Conservation (phyloP, 2,888 invertebrate genomes). For the Resseliella maxima region DNA sequence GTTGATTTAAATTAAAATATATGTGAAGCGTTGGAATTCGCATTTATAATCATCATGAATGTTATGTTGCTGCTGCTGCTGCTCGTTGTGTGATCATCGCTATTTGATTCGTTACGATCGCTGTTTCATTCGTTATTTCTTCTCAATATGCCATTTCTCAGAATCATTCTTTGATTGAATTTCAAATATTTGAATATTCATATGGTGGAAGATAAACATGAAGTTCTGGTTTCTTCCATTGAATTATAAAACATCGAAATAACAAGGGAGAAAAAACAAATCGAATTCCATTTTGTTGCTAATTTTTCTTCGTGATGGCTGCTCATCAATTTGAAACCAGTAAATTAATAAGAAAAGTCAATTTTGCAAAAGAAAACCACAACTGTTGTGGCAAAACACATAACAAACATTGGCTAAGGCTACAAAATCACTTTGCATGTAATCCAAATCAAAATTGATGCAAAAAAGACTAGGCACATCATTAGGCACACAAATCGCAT, state of each 20-base stretch:
- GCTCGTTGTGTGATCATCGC: neutral
- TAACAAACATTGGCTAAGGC: constrained; percentile 28
- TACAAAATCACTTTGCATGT: constrained; percentile 43
- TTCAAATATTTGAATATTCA: neutral
- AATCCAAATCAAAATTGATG: constrained; percentile 10
- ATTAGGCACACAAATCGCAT: neutral
- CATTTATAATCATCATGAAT: constrained; percentile 10
- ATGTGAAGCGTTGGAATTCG: constrained; percentile 40
- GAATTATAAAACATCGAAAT: neutral
- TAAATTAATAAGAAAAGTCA: neutral
- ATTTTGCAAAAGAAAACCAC: neutral
- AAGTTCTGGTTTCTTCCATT: neutral
- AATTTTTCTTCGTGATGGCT: neutral
- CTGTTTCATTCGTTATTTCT: neutral
- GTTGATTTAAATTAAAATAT: constrained; percentile 28
- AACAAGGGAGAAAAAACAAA: neutral
- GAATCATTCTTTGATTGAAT: neutral
- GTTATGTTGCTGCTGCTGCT: neutral
- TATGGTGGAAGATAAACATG: neutral
- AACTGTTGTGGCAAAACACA: too few species aligned
- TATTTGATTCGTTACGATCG: neutral
- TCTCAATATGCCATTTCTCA: neutral
- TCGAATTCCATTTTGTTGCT: neutral
- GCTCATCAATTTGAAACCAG: neutral
- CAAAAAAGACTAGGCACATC: neutral